Percentiles rank a stretch among this genome's conserved stretches.
phyloP scores from a whole-genome alignment of 2,888 invertebrate species.

The Heliconius aoede region DNA sequence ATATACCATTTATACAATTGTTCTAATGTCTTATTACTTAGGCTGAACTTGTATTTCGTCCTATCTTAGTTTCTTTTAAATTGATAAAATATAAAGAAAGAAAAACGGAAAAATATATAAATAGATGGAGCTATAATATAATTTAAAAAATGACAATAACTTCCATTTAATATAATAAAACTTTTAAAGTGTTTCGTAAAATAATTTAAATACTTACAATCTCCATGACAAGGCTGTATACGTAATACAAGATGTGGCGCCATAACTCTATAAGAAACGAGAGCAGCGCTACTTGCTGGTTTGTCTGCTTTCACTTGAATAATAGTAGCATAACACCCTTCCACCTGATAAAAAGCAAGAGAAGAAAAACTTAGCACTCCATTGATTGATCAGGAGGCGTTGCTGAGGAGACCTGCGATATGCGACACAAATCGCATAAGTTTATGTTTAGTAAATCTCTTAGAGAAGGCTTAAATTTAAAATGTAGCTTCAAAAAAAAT shows the following conservation, averaged over 20 bases:
- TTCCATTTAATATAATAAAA: no score
- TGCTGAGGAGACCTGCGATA: background rate
- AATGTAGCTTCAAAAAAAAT: background rate
- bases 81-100: no score
- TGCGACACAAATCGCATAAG: background rate
- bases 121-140: no score
- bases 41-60: no score
- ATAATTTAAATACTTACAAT: slow-evolving; percentile 47
- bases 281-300: slow-evolving; percentile 51
- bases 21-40: no score
- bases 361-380: background rate
- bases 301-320: slow-evolving; percentile 48
- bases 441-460: background rate
- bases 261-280: slow-evolving; percentile 66
- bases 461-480: no score
- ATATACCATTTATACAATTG: no score
- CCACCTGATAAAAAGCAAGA: slow-evolving; percentile 39
- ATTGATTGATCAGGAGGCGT: background rate
- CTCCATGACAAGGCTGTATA: slow-evolving; percentile 53
- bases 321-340: slow-evolving; percentile 64
- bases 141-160: no score
- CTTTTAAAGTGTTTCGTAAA: no score
- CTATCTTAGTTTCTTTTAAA: no score
- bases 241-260: slow-evolving; percentile 62
- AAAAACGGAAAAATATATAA: no score